Conservation (phyloP, 2,113 vertebrate species). For the Ciconia stormi region DNA sequence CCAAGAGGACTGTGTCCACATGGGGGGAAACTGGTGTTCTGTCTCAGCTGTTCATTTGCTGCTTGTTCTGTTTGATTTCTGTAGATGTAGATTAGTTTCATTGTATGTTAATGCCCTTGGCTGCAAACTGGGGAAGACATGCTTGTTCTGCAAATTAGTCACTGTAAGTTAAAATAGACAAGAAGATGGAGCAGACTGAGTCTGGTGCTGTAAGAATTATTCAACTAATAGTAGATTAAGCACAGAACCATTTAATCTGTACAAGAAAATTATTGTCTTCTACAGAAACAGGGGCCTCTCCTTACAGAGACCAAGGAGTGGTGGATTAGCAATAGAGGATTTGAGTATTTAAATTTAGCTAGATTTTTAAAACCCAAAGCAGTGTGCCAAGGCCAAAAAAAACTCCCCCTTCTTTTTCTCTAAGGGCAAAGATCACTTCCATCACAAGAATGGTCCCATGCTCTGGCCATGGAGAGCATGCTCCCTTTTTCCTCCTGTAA, state of each 20-base stretch:
- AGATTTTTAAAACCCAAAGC: neutral
- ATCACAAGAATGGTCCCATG: neutral
- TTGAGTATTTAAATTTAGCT: neutral
- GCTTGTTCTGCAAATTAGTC: slow-evolving; percentile 1
- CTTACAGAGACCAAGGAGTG: neutral
- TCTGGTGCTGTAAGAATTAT: neutral
- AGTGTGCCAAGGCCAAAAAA: neutral
- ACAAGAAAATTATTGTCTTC: neutral
- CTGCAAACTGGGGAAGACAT: neutral
- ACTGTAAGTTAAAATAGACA: neutral
- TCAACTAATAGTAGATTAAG: neutral
- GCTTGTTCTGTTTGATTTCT: neutral
- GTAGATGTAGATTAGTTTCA: neutral
- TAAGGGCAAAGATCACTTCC: neutral
- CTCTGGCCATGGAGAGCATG: neutral
- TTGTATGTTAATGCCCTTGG: neutral
- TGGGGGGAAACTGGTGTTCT: neutral
- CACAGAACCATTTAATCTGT: neutral
- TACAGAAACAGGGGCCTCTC: neutral
- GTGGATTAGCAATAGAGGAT: neutral
- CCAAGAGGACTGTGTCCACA: neutral
- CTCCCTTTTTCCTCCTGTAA: neutral
- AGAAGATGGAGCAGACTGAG: neutral
- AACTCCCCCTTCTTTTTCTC: neutral
- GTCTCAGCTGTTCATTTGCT: neutral